Conservation (phyloP, 2,888 invertebrate genomes). For the Athripsodes cinereus region DNA sequence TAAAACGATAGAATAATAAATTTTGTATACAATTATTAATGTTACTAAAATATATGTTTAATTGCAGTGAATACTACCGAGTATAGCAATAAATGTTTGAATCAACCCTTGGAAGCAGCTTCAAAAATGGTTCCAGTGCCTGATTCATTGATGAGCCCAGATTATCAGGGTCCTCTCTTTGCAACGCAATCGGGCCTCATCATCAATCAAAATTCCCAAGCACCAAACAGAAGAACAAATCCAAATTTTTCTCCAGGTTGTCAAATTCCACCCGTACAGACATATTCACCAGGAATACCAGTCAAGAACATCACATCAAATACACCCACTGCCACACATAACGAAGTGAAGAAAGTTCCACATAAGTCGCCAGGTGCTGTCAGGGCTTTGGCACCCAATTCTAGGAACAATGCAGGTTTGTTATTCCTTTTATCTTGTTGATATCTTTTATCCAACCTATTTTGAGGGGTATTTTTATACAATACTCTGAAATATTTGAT, state of each 20-base stretch:
- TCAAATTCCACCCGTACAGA: conserved; percentile 6
- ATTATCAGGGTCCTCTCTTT: conserved; percentile 55
- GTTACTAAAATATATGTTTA: no score
- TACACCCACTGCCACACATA: conserved; percentile 11
- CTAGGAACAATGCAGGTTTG: conserved; percentile 13
- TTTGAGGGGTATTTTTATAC: background rate
- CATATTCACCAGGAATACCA: conserved; percentile 7
- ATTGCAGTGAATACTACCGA: no score
- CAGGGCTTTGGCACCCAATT: conserved; percentile 9
- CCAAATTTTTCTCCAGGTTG: background rate
- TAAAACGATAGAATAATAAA: no score
- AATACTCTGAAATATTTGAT: no score
- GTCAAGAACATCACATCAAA: conserved; percentile 9
- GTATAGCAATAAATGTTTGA: conserved; percentile 41
- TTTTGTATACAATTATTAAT: no score
- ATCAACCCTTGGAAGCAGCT: conserved; percentile 67
- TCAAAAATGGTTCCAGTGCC: conserved; percentile 85
- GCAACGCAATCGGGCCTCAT: conserved; percentile 27
- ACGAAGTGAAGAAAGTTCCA: conserved; percentile 4
- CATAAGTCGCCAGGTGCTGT: conserved; percentile 7
- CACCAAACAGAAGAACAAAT: conserved; percentile 5
- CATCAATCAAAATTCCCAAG: conserved; percentile 5
- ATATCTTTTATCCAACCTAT: background rate
- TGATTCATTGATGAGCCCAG: conserved; percentile 81
- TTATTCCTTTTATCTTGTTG: background rate